These are phyloP conservation scores for Scaptomyza hsui DNA, from an alignment of 1,140 invertebrate genomes.

Conservation along the genomic window DNA sequence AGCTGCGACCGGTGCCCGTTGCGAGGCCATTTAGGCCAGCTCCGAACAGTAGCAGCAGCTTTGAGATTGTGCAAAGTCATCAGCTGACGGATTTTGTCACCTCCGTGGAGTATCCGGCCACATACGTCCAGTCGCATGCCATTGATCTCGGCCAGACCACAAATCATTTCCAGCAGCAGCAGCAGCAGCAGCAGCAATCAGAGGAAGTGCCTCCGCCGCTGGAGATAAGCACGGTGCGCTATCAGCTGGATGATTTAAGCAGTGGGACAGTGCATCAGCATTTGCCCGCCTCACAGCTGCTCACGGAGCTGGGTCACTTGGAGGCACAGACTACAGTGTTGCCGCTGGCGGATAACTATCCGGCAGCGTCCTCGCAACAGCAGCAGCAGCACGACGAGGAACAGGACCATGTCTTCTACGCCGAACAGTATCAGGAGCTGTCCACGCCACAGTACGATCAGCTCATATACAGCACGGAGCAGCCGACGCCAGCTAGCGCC, in stretches of 20 bases:
- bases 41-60: slow-evolving; percentile 47
- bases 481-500: slow-evolving; percentile 20
- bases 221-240: slow-evolving; percentile 64
- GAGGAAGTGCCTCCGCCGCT: background rate
- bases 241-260: slow-evolving; percentile 79
- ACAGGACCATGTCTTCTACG: slow-evolving; percentile 30
- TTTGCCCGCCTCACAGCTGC: slow-evolving; percentile 71
- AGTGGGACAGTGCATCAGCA: slow-evolving; percentile 69
- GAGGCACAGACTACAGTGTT: slow-evolving; percentile 36
- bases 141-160: slow-evolving; percentile 84
- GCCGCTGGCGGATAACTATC: slow-evolving; percentile 84
- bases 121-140: slow-evolving; percentile 87
- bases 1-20: slow-evolving; percentile 59
- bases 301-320: slow-evolving; percentile 73
- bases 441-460: slow-evolving; percentile 27
- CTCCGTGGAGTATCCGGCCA: slow-evolving; percentile 87
- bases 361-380: slow-evolving; percentile 64
- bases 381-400: slow-evolving; percentile 49
- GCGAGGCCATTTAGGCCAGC: slow-evolving; percentile 28
- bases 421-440: slow-evolving; percentile 46
- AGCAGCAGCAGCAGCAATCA: slow-evolving; percentile 4
- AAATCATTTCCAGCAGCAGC: slow-evolving; percentile 17
- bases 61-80: slow-evolving; percentile 87
- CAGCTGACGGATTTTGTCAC: slow-evolving; percentile 87
- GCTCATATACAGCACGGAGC: slow-evolving; percentile 26